A percentile compares a stretch with the other conserved stretches of the same genome.
These are phyloP conservation scores for Cathartes aura DNA, from an alignment of 2,113 vertebrate genomes.

Conservation along the genomic window DNA sequence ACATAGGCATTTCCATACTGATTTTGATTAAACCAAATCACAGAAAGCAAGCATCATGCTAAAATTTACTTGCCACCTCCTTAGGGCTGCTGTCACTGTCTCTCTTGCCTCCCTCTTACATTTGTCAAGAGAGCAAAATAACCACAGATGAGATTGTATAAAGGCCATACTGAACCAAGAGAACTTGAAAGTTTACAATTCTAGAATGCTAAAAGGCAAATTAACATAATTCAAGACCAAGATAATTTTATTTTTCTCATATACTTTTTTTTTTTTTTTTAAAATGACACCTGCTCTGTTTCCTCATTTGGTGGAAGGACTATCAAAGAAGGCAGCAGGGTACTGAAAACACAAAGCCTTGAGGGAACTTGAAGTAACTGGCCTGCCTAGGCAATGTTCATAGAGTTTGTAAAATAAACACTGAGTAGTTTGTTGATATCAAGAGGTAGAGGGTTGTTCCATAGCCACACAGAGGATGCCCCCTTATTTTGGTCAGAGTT, in stretches of 20 bases:
- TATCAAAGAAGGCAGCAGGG: neutral
- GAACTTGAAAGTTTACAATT: neutral
- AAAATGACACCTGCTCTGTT: neutral
- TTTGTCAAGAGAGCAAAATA: neutral
- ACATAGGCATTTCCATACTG: neutral
- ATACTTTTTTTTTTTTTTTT: neutral
- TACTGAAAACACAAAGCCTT: neutral
- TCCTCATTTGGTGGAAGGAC: neutral
- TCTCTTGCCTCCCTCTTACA: neutral
- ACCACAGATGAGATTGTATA: neutral
- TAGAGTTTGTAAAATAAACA: neutral
- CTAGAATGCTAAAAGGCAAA: neutral
- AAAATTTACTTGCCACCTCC: neutral
- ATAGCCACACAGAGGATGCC: neutral
- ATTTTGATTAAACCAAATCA: conserved; percentile 3
- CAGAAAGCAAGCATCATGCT: neutral
- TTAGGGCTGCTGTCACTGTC: neutral
- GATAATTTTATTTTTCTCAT: neutral
- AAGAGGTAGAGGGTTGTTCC: neutral
- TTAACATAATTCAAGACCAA: neutral
- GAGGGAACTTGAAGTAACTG: neutral
- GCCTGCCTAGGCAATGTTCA: neutral
- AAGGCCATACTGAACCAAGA: neutral
- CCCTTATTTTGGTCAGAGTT: neutral
- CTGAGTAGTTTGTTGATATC: neutral